Percentiles rank a stretch among this genome's conserved stretches.
Evolutionary conservation across 2,888 invertebrate genomes (phyloP).

Genomic region (Panzeria rudis): DNA sequence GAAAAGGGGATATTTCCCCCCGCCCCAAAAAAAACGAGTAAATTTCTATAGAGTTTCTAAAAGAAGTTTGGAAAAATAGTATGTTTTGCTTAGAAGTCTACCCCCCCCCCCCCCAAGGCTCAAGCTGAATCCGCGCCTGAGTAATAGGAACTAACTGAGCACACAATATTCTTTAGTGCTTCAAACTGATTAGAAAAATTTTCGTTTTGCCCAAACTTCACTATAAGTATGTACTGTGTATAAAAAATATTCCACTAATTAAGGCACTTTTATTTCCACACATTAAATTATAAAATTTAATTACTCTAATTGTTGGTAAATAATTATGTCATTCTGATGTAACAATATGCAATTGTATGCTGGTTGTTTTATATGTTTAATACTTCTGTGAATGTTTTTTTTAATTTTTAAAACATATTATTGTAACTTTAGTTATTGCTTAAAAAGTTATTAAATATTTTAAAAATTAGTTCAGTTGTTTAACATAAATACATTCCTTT

Average conservation of each 20-base stretch:
- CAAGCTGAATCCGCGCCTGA: too few species aligned
- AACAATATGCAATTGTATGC: neutral
- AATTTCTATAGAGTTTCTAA: too few species aligned
- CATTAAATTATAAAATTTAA: conserved; percentile 33
- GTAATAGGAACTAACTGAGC: too few species aligned
- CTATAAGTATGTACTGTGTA: too few species aligned
- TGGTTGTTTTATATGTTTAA: neutral
- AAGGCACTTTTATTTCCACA: neutral
- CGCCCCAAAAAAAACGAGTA: too few species aligned
- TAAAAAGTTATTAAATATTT: neutral
- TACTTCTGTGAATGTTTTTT: neutral
- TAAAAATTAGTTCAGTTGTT: conserved; percentile 7
- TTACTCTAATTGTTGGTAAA: conserved; percentile 5
- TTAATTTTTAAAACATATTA: neutral
- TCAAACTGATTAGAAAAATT: too few species aligned
- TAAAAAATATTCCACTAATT: neutral
- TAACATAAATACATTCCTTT: neutral
- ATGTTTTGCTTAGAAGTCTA: too few species aligned
- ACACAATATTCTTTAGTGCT: too few species aligned
- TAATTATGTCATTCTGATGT: conserved; percentile 29
- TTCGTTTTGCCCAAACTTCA: too few species aligned
- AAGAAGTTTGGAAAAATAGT: too few species aligned
- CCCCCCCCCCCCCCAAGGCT: too few species aligned
- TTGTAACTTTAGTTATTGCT: neutral
- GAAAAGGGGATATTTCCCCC: too few species aligned